Evolutionary conservation across 2,113 vertebrate species (phyloP).

Genomic region (Phycodurus eques): DNA sequence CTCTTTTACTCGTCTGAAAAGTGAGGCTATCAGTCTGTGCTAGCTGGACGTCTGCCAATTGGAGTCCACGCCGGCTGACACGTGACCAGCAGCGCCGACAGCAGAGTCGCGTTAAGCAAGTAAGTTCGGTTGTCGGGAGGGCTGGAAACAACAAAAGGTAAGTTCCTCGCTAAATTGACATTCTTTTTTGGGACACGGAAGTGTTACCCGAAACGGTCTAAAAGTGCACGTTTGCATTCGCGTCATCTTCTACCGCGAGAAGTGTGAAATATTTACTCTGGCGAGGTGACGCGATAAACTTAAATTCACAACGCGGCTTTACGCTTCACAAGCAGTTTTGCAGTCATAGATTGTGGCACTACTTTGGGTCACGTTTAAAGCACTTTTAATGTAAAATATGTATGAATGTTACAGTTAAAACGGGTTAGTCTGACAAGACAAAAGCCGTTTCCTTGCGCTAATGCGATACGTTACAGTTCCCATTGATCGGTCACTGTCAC

Average conservation of each 20-base stretch:
- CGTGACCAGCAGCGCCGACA: slow-evolving; percentile 32
- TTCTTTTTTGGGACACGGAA: neutral
- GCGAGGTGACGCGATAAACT: neutral
- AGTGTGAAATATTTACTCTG: neutral
- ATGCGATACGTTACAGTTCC: neutral
- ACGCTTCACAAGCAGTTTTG: neutral
- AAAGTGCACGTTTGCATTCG: neutral
- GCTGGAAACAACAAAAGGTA: slow-evolving; percentile 31
- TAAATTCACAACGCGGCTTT: too few relatives aligned
- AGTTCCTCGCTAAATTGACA: fast-evolving
- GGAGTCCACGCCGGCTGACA: slow-evolving; percentile 1
- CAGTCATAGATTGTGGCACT: neutral
- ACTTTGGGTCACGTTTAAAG: neutral
- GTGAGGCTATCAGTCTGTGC: neutral
- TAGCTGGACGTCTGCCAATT: too few relatives aligned
- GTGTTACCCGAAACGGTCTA: neutral
- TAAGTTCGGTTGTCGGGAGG: neutral
- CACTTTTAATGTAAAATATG: neutral
- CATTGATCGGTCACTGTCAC: neutral
- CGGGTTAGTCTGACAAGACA: neutral
- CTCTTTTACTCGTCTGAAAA: too few relatives aligned
- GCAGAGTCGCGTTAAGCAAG: neutral
- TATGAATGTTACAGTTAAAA: neutral
- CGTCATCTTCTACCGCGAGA: neutral
- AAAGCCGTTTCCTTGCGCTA: neutral